Percentiles rank a stretch among this genome's conserved stretches.
phyloP scores from a whole-genome alignment of 2,113 vertebrate genomes.

The cat (Felis catus) region DNA sequence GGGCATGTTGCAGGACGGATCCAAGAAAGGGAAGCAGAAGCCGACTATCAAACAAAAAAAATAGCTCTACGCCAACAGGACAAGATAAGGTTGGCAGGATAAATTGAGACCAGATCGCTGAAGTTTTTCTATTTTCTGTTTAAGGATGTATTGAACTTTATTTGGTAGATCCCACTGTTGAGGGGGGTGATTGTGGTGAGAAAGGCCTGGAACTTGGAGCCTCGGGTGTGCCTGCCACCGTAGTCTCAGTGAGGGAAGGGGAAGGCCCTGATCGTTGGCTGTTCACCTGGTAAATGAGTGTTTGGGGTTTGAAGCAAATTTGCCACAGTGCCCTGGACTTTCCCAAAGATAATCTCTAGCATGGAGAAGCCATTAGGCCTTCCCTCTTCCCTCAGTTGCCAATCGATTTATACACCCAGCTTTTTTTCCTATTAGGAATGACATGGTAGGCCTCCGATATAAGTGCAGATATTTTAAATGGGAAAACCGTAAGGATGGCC shows the following conservation, averaged over 20 bases:
- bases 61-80: not conserved
- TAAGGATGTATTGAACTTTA: not conserved
- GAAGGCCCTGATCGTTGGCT: not conserved
- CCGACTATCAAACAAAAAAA: not conserved
- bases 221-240: not conserved
- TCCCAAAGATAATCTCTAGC: not conserved
- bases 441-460: not conserved
- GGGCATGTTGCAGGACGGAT: not conserved
- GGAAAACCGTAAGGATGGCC: constrained; percentile 10
- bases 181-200: not conserved
- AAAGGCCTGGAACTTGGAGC: not conserved
- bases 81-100: not conserved
- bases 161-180: not conserved
- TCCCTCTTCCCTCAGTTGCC: not conserved
- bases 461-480: constrained; percentile 43
- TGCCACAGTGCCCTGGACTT: not conserved
- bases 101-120: not conserved
- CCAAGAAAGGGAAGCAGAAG: not conserved
- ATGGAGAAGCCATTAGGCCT: not conserved
- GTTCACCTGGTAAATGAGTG: not conserved
- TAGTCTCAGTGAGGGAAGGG: not conserved
- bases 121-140: not conserved
- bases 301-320: not conserved
- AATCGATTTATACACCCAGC: not conserved
- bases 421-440: not conserved